Percentiles rank a stretch among this genome's conserved stretches.
These are phyloP conservation scores for Echeneis naucrates DNA, from an alignment of 2,797 vertebrate genomes.

Conservation along the genomic window DNA sequence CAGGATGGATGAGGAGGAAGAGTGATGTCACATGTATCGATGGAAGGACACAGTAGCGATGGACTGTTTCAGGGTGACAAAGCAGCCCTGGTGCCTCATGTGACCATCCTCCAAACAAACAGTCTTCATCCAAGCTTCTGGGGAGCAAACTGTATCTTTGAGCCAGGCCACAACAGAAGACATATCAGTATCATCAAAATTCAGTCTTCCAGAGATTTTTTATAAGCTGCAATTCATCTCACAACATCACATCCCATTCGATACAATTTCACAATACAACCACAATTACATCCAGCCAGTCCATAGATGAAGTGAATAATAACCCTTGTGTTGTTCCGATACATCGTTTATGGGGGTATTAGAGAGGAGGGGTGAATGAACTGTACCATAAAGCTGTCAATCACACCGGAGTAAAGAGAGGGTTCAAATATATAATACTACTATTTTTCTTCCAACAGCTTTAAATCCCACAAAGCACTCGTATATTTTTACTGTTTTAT, in stretches of 20 bases:
- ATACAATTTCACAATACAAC: constrained; percentile 15
- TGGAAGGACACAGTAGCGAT: constrained; percentile 1
- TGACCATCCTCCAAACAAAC: neutral
- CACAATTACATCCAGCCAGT: constrained; percentile 26
- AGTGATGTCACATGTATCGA: constrained; percentile 7
- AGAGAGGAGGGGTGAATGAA: constrained; percentile 30
- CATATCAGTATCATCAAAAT: neutral
- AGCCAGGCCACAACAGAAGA: neutral
- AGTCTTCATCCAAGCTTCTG: neutral
- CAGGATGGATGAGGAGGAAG: neutral
- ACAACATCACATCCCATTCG: neutral
- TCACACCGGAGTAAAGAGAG: constrained; percentile 10
- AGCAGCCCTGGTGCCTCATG: neutral
- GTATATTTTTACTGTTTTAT: neutral
- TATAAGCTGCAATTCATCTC: neutral
- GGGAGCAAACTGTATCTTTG: constrained; percentile 5
- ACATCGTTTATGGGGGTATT: constrained; percentile 12
- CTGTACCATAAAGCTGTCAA: constrained; percentile 33
- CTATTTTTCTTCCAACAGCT: neutral
- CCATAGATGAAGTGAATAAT: constrained; percentile 11
- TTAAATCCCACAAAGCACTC: neutral
- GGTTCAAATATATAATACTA: neutral
- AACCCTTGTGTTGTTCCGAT: constrained; percentile 5
- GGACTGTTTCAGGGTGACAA: neutral
- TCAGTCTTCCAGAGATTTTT: neutral